Percentiles rank a stretch among this genome's conserved stretches.
phyloP scores from a whole-genome alignment of 1,140 invertebrate genomes.

The Pseudomyrmex dendroicus region DNA sequence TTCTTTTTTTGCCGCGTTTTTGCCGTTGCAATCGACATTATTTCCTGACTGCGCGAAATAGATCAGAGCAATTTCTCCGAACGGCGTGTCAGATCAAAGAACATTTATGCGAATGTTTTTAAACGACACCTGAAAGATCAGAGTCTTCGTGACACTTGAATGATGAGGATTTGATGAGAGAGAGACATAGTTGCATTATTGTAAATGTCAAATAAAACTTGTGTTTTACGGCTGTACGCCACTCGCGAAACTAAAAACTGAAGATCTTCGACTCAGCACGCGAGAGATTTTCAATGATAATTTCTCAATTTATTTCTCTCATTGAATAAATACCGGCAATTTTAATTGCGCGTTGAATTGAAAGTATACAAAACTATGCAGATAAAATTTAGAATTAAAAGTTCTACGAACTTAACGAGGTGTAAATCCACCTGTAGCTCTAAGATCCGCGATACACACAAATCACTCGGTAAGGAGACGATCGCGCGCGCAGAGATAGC shows the following conservation, averaged over 20 bases:
- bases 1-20: not conserved
- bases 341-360: no score
- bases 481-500: conserved; percentile 69
- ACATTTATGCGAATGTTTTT: not conserved
- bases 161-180: not conserved
- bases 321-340: no score
- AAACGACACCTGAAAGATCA: not conserved
- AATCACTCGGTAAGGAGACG: conserved; percentile 72
- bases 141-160: not conserved
- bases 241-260: not conserved
- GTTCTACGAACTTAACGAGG: conserved; percentile 69
- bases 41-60: not conserved
- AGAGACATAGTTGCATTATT: not conserved
- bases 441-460: conserved; percentile 69
- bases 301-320: no score
- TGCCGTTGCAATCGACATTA: conserved; percentile 16
- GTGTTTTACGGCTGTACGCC: not conserved
- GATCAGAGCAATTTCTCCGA: not conserved
- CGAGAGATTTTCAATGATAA: no score
- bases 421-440: conserved; percentile 76
- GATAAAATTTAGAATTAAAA: conserved; percentile 22
- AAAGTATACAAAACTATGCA: no score
- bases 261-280: not conserved
- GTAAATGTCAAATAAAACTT: not conserved
- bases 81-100: not conserved